Percentiles rank a stretch among this genome's conserved stretches.
Conservation (phyloP, 1,140 invertebrate genomes). For the Helicoverpa zea region DNA sequence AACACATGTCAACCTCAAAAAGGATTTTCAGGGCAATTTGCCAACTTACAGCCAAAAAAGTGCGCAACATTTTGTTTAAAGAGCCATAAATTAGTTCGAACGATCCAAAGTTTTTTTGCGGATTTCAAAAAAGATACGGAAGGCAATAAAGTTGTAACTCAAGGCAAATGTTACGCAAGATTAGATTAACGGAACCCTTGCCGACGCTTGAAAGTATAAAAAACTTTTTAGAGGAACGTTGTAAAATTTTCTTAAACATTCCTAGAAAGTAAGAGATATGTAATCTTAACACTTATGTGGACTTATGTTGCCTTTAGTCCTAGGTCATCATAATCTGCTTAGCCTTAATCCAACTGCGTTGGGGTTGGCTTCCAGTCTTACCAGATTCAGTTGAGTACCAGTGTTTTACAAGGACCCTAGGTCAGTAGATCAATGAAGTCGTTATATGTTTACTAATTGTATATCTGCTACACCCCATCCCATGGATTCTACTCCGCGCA, state of each 20-base stretch:
- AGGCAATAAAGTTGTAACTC: not conserved
- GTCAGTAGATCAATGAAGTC: too few relatives aligned
- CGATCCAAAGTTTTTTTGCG: not conserved
- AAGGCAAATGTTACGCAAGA: constrained; percentile 10
- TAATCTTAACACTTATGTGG: not conserved
- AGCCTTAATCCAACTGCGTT: too few relatives aligned
- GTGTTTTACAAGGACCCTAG: too few relatives aligned
- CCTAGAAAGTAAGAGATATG: not conserved
- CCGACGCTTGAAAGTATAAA: not conserved
- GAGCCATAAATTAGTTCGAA: not conserved
- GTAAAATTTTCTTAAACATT: not conserved
- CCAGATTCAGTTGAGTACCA: too few relatives aligned
- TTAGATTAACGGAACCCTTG: constrained; percentile 13
- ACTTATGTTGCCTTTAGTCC: not conserved
- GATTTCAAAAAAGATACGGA: not conserved
- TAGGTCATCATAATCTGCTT: not conserved
- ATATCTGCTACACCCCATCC: too few relatives aligned
- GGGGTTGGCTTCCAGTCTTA: too few relatives aligned
- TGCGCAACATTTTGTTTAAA: not conserved
- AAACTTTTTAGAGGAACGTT: not conserved
- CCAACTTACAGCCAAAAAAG: not conserved
- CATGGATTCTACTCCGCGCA: too few relatives aligned
- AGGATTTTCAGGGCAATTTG: too few relatives aligned
- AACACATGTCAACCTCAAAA: too few relatives aligned
- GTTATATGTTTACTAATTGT: too few relatives aligned